Conservation (phyloP, 2,113 vertebrate genomes). For the Psammodynastes pulverulentus region DNA sequence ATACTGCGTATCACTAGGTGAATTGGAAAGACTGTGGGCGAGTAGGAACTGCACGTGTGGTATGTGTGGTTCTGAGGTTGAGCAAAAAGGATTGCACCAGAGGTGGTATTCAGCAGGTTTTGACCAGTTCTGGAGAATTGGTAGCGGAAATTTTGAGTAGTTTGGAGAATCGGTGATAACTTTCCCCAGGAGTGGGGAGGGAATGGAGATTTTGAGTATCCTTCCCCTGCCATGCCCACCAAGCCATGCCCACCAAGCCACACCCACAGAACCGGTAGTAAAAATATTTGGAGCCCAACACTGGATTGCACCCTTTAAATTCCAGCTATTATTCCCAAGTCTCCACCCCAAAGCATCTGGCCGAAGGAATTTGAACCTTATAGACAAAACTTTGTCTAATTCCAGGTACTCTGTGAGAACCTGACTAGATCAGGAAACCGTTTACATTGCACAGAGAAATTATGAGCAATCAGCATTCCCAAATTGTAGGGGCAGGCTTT, state of each 20-base stretch:
- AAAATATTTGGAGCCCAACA: too few relatives aligned
- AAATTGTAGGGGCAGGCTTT: background rate
- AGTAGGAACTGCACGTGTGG: background rate
- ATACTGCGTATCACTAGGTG: background rate
- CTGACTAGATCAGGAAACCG: background rate
- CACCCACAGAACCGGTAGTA: too few relatives aligned
- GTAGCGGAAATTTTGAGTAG: too few relatives aligned
- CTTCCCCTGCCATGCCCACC: too few relatives aligned
- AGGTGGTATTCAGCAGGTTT: too few relatives aligned
- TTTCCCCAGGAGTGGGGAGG: too few relatives aligned
- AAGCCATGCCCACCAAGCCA: too few relatives aligned
- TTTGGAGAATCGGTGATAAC: too few relatives aligned
- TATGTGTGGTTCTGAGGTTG: background rate
- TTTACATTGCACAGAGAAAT: background rate
- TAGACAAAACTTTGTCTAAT: background rate
- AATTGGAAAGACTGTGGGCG: background rate
- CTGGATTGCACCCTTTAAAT: background rate
- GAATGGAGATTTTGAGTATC: too few relatives aligned
- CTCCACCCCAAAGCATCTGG: background rate
- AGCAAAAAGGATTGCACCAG: background rate
- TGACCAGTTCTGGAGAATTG: too few relatives aligned
- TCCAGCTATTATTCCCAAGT: background rate
- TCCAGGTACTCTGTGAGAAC: background rate
- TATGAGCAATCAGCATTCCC: background rate
- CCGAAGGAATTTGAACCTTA: background rate